phyloP scores from a whole-genome alignment of 2,888 invertebrate species.

The Sarcophaga caerulescens region DNA sequence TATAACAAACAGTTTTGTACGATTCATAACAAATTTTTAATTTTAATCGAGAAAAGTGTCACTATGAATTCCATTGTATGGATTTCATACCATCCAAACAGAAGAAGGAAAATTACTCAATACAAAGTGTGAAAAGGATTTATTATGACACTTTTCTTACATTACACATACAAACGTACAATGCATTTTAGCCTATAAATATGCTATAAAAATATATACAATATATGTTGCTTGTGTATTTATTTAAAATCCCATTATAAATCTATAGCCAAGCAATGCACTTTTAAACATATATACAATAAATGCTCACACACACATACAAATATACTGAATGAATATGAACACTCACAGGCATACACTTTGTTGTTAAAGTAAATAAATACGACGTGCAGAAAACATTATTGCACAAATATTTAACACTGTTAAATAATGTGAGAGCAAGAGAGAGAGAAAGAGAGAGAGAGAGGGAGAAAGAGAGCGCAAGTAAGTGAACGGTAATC shows the following conservation, averaged over 20 bases:
- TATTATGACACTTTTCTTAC: not conserved
- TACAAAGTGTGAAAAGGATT: not conserved
- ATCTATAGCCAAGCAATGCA: too few relatives aligned
- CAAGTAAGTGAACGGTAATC: not conserved
- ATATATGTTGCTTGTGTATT: not conserved
- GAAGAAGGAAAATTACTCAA: too few relatives aligned
- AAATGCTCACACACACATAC: too few relatives aligned
- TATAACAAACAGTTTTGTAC: too few relatives aligned
- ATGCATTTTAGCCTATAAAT: not conserved
- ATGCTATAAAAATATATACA: not conserved
- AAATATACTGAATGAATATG: not conserved
- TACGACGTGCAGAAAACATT: not conserved
- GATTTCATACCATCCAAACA: too few relatives aligned
- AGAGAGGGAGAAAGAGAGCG: not conserved
- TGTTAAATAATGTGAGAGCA: not conserved
- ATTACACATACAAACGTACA: not conserved
- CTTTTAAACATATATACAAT: too few relatives aligned
- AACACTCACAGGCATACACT: not conserved
- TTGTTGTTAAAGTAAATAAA: not conserved
- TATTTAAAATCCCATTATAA: not conserved
- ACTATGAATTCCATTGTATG: too few relatives aligned
- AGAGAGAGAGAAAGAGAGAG: not conserved
- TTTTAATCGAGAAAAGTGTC: too few relatives aligned
- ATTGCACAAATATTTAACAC: not conserved
- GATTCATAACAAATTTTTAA: too few relatives aligned